Conservation (phyloP, 2,888 invertebrate genomes). For the Morpho deidamia region DNA sequence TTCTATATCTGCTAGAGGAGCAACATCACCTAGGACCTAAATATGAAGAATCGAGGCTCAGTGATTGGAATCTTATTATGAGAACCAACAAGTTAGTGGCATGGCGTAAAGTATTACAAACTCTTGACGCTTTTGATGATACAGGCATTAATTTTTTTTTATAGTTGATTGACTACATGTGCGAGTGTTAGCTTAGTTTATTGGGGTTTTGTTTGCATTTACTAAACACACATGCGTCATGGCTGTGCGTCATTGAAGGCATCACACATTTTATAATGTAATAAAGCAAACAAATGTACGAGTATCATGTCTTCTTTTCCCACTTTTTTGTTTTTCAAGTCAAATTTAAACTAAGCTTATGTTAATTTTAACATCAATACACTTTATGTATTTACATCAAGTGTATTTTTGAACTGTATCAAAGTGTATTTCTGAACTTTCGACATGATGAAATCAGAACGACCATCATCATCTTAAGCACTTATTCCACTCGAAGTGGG, state of each 20-base stretch:
- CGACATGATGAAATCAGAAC: too few relatives aligned
- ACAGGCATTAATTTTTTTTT: not conserved
- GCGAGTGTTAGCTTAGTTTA: not conserved
- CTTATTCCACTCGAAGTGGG: too few relatives aligned
- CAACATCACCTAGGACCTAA: conserved; percentile 83
- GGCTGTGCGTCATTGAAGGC: not conserved
- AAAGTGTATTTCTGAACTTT: too few relatives aligned
- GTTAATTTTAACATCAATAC: too few relatives aligned
- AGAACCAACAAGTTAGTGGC: conserved; percentile 66
- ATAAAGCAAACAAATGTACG: not conserved
- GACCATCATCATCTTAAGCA: too few relatives aligned
- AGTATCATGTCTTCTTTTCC: not conserved
- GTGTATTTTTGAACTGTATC: too few relatives aligned
- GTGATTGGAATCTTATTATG: conserved; percentile 80
- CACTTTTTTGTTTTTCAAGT: not conserved
- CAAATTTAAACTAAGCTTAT: too few relatives aligned
- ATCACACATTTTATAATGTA: conserved; percentile 1
- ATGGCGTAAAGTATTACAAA: not conserved
- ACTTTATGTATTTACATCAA: too few relatives aligned
- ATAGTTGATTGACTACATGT: not conserved
- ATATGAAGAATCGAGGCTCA: conserved; percentile 80
- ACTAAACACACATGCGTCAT: conserved; percentile 3
- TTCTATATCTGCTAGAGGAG: conserved; percentile 82
- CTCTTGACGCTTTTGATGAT: not conserved
- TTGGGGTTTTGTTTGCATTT: not conserved